Conservation (phyloP, 2,113 vertebrate genomes). For the Bothrops jararaca region DNA sequence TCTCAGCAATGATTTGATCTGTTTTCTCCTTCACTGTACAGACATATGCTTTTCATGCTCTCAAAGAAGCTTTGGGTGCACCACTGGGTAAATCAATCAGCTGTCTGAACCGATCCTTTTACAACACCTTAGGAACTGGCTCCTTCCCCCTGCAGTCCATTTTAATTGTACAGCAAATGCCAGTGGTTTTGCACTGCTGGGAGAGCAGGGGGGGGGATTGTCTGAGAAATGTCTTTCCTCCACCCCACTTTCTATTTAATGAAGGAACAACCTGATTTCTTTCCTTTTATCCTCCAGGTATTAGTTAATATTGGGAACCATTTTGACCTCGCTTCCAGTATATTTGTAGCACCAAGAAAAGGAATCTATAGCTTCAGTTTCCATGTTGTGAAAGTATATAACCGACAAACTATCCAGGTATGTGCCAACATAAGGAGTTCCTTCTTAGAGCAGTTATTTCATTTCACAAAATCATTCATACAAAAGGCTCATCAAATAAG, state of each 20-base stretch:
- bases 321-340: slow-evolving; percentile 96
- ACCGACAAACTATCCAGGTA: slow-evolving; percentile 99
- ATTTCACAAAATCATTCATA: not conserved
- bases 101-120: slow-evolving; percentile 41
- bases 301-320: slow-evolving; percentile 99
- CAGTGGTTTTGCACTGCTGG: slow-evolving; percentile 1
- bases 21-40: slow-evolving; percentile 16
- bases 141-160: slow-evolving; percentile 14
- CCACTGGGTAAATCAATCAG: slow-evolving; percentile 27
- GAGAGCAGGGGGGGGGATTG: not conserved
- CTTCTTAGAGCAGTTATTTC: not conserved
- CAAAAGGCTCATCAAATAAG: not conserved
- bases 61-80: not conserved
- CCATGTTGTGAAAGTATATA: slow-evolving; percentile 99
- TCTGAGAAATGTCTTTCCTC: not conserved
- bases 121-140: slow-evolving; percentile 36
- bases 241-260: not conserved
- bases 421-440: slow-evolving; percentile 50
- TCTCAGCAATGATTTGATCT: not conserved
- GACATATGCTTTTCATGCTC: slow-evolving; percentile 27
- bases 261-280: slow-evolving; percentile 38
- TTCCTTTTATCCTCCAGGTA: slow-evolving; percentile 76
- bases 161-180: slow-evolving; percentile 50
- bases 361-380: slow-evolving; percentile 99
- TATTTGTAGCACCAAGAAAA: slow-evolving; percentile 95